These are phyloP conservation scores for Callopanchax toddi DNA, from an alignment of 2,113 vertebrate genomes.

Conservation along the genomic window DNA sequence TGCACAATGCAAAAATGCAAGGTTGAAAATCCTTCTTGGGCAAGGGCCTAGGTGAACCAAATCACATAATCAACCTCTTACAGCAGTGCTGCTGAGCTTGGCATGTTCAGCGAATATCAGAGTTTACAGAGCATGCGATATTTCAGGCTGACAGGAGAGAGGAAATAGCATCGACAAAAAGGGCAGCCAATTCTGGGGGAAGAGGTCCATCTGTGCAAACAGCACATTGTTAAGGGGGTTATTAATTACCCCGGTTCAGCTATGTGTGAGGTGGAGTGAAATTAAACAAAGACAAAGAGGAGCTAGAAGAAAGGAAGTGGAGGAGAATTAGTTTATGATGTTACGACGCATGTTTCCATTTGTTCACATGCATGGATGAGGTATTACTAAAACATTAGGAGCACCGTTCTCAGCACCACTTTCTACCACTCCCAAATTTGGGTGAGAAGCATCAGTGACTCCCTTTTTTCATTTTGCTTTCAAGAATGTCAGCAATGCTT, in stretches of 20 bases:
- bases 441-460: slow-evolving; percentile 52
- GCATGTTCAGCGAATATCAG: slow-evolving; percentile 45
- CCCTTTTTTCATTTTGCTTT: slow-evolving; percentile 63
- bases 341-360: background rate
- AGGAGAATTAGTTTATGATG: background rate
- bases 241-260: slow-evolving; percentile 65
- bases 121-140: slow-evolving; percentile 64
- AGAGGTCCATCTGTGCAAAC: slow-evolving; percentile 77
- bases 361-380: too few relatives aligned
- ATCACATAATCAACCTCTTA: slow-evolving; percentile 30
- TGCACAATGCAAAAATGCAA: background rate
- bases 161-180: slow-evolving; percentile 61
- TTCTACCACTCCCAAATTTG: slow-evolving; percentile 55
- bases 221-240: slow-evolving; percentile 62
- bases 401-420: slow-evolving; percentile 18
- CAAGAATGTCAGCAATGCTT: slow-evolving; percentile 83
- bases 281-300: slow-evolving; percentile 8
- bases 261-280: slow-evolving; percentile 5
- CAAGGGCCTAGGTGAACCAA: slow-evolving; percentile 3
- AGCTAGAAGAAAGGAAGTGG: background rate
- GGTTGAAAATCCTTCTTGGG: slow-evolving; percentile 7
- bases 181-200: slow-evolving; percentile 64
- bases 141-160: slow-evolving; percentile 51
- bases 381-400: slow-evolving; percentile 5
- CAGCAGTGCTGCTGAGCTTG: slow-evolving; percentile 49